phyloP scores from a whole-genome alignment of 2,113 vertebrate species.

The Ptyas mucosa region DNA sequence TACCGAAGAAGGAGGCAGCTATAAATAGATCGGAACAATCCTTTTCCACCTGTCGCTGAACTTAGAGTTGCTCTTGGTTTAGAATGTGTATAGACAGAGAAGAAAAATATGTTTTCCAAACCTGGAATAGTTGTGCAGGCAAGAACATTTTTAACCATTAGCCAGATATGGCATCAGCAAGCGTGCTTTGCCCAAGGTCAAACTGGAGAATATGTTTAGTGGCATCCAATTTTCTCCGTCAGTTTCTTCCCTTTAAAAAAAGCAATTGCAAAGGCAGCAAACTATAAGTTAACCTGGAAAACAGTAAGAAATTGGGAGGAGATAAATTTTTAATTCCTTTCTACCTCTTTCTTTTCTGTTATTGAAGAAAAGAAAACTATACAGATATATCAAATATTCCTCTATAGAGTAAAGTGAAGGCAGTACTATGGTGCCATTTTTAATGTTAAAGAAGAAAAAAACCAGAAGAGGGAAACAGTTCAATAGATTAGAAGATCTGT shows the following conservation, averaged over 20 bases:
- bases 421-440: not conserved
- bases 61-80: not conserved
- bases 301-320: not conserved
- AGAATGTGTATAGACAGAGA: not conserved
- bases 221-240: too few species aligned
- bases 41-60: slow-evolving; percentile 16
- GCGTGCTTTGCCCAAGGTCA: not conserved
- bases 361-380: not conserved
- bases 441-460: not conserved
- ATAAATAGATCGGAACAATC: slow-evolving; percentile 25
- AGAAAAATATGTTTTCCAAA: not conserved
- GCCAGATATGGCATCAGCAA: not conserved
- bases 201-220: not conserved
- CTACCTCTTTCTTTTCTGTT: not conserved
- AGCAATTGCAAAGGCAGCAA: not conserved
- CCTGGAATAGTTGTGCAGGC: not conserved
- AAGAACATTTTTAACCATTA: not conserved
- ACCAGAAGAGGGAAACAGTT: not conserved
- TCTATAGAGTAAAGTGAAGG: not conserved
- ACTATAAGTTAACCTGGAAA: not conserved
- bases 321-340: not conserved
- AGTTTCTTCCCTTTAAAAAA: not conserved
- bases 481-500: not conserved
- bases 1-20: not conserved
- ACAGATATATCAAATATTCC: not conserved